These are phyloP conservation scores for Atractosteus spatula DNA, from an alignment of 2,113 vertebrate genomes.

Conservation along the genomic window DNA sequence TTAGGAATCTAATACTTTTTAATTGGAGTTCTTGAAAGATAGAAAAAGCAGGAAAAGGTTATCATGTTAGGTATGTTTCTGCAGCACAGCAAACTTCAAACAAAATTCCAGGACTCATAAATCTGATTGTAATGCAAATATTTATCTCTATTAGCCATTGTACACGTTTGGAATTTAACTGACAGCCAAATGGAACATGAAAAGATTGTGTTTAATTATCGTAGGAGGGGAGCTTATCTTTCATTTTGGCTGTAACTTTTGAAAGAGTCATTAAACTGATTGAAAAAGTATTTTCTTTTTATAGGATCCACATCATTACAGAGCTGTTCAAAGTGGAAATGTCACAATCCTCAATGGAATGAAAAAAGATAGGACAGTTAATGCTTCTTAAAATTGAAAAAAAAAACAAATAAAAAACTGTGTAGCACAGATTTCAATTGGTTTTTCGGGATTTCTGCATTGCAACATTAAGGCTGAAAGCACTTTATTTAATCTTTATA, in stretches of 20 bases:
- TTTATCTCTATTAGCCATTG: background rate
- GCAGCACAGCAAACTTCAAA: background rate
- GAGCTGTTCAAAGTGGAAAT: background rate
- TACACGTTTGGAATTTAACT: background rate
- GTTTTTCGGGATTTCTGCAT: too few relatives aligned
- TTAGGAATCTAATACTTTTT: slow-evolving; percentile 14
- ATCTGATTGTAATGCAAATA: slow-evolving; percentile 15
- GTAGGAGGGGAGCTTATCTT: background rate
- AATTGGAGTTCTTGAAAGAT: slow-evolving; percentile 6
- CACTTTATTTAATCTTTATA: too few relatives aligned
- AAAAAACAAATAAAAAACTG: too few relatives aligned
- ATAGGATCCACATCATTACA: background rate
- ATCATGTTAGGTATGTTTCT: background rate
- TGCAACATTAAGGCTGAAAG: too few relatives aligned
- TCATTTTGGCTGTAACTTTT: background rate
- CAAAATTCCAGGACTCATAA: slow-evolving; percentile 2
- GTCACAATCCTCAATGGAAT: background rate
- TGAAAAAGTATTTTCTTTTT: background rate
- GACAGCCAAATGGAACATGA: slow-evolving; percentile 3
- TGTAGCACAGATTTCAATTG: too few relatives aligned
- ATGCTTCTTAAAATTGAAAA: too few relatives aligned
- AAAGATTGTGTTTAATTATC: slow-evolving; percentile 7
- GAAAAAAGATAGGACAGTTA: too few relatives aligned
- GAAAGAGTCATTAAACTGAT: background rate
- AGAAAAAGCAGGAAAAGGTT: background rate